A percentile compares a stretch with the other conserved stretches of the same genome.
Evolutionary conservation across 2,888 invertebrate genomes (phyloP).

Genomic region (Galerucella calmariensis): DNA sequence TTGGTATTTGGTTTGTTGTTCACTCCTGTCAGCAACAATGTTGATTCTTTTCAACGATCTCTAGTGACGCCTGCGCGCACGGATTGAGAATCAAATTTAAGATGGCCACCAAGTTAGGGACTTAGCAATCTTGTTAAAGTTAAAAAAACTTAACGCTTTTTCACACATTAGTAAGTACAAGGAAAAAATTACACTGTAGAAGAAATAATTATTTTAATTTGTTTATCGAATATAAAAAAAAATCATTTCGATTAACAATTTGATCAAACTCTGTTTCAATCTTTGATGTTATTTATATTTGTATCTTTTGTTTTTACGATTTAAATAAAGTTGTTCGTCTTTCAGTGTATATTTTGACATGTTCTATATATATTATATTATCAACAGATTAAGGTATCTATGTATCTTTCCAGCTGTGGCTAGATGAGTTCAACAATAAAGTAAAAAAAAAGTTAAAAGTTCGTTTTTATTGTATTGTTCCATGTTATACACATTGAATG

Average conservation of each 20-base stretch:
- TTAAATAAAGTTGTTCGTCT: background rate
- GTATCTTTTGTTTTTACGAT: constrained; percentile 1
- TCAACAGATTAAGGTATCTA: constrained; percentile 2
- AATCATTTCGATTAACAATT: background rate
- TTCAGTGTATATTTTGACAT: constrained; percentile 5
- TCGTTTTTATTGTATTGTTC: constrained; percentile 5
- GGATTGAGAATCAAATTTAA: too few species aligned
- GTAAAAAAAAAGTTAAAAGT: constrained; percentile 1
- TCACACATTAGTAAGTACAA: constrained; percentile 4
- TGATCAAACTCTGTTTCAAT: background rate
- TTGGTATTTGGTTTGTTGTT: too few species aligned
- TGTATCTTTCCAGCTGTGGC: constrained; percentile 3
- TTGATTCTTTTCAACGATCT: too few species aligned
- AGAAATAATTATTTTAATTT: background rate
- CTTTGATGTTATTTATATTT: constrained; percentile 2
- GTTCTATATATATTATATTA: constrained; percentile 3
- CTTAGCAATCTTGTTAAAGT: background rate
- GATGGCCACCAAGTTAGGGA: background rate
- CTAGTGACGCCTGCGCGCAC: too few species aligned
- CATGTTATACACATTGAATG: too few species aligned
- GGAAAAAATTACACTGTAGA: constrained; percentile 1
- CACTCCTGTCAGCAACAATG: too few species aligned
- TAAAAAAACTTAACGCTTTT: background rate
- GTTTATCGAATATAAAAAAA: background rate
- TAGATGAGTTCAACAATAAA: constrained; percentile 3